Conservation (phyloP, 1,140 invertebrate species). For the Belonocnema kinseyi region DNA sequence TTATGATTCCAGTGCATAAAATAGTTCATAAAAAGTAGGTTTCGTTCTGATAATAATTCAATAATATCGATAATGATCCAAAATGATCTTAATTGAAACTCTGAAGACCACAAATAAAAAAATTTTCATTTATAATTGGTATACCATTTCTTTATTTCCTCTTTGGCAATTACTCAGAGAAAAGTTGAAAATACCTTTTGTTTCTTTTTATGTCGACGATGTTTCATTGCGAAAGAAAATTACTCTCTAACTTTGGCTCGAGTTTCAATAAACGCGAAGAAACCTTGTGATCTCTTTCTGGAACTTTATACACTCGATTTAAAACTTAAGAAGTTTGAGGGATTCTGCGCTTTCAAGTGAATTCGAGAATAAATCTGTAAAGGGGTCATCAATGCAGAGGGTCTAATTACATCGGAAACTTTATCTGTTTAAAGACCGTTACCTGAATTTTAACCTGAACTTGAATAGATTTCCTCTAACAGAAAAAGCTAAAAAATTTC, state of each 20-base stretch:
- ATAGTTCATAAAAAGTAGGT: no score
- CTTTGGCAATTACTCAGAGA: background rate
- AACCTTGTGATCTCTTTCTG: constrained; percentile 14
- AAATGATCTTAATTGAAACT: no score
- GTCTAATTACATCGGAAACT: background rate
- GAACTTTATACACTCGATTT: constrained; percentile 27
- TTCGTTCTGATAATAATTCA: no score
- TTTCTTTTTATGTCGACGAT: constrained; percentile 14
- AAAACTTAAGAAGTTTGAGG: constrained; percentile 9
- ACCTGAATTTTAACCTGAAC: background rate
- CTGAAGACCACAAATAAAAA: background rate
- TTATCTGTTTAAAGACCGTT: background rate
- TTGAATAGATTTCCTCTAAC: no score
- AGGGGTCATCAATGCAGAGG: background rate
- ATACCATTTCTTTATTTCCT: background rate
- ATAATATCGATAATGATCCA: no score
- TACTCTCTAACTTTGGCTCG: constrained; percentile 19
- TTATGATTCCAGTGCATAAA: no score
- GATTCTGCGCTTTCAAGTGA: background rate
- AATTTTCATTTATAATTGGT: background rate
- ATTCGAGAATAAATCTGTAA: constrained; percentile 21
- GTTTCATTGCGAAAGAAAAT: constrained; percentile 29
- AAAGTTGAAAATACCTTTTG: constrained; percentile 5
- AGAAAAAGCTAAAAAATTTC: no score
- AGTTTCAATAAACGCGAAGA: constrained; percentile 22